Percentiles rank a stretch among this genome's conserved stretches.
phyloP scores from a whole-genome alignment of 2,888 invertebrate species.

The Aphodius sticticus region DNA sequence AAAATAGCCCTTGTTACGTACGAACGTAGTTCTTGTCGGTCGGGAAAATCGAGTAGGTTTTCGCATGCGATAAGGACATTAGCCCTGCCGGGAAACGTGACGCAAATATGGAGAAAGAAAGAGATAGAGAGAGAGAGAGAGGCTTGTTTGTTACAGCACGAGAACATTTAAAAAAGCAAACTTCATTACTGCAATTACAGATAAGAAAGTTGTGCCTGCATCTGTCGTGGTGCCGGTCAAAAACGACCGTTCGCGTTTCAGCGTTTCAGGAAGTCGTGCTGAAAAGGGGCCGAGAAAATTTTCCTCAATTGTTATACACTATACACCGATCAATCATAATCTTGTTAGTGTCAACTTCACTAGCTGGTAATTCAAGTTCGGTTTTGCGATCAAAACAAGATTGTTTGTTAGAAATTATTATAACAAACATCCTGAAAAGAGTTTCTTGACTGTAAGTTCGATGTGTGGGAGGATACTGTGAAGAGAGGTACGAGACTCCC shows the following conservation, averaged over 20 bases:
- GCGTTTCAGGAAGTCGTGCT: neutral
- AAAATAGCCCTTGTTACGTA: neutral
- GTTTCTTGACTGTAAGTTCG: too few species aligned
- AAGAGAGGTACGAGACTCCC: too few species aligned
- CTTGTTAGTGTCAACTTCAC: neutral
- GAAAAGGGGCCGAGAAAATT: neutral
- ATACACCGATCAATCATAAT: neutral
- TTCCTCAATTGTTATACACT: neutral
- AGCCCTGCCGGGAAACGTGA: neutral
- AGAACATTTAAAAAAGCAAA: neutral
- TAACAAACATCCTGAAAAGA: too few species aligned
- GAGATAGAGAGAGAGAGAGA: neutral
- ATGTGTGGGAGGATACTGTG: too few species aligned
- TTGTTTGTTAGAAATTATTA: too few species aligned
- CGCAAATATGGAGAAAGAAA: neutral
- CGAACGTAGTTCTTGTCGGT: neutral
- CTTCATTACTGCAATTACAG: neutral
- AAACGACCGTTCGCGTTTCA: neutral
- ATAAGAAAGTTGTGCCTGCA: neutral
- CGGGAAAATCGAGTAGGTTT: neutral
- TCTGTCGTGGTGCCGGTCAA: neutral
- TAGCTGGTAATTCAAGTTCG: neutral
- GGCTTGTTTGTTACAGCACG: neutral
- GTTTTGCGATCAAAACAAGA: neutral
- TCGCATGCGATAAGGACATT: neutral